Conservation (phyloP, 2,888 invertebrate genomes). For the Eretmocerus hayati region DNA sequence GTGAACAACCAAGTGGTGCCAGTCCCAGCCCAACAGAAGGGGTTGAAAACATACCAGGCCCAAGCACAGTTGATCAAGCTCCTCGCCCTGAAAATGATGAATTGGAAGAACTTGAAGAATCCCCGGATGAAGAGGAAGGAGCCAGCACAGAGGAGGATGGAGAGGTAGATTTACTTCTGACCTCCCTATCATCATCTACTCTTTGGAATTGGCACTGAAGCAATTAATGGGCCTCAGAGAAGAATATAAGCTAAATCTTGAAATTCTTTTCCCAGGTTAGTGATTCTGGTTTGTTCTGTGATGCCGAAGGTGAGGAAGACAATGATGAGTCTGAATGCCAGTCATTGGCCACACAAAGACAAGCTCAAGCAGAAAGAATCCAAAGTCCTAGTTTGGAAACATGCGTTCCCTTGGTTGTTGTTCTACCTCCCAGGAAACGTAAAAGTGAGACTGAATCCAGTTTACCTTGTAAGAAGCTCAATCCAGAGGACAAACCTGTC, state of each 20-base stretch:
- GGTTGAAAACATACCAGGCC: conserved; percentile 39
- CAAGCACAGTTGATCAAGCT: conserved; percentile 36
- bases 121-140: conserved; percentile 41
- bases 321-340: conserved; percentile 30
- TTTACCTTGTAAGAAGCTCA: conserved; percentile 52
- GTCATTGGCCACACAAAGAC: conserved; percentile 26
- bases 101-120: conserved; percentile 38
- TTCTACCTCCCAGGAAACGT: conserved; percentile 41
- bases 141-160: conserved; percentile 40
- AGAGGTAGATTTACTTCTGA: conserved; percentile 27
- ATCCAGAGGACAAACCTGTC: conserved; percentile 47
- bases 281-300: conserved; percentile 38
- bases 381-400: conserved; percentile 39
- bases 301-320: conserved; percentile 35
- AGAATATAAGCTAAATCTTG: not conserved
- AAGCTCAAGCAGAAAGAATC: conserved; percentile 29
- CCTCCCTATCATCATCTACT: not conserved
- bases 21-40: conserved; percentile 44
- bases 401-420: conserved; percentile 37
- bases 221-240: not conserved
- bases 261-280: conserved; percentile 30
- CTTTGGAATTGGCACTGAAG: not conserved
- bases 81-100: conserved; percentile 32
- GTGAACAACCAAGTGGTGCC: conserved; percentile 40
- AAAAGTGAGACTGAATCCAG: conserved; percentile 41